Base-by-base conservation (phyloP, 2,113 vertebrate genomes). In the Andinoacara biseriatus region DNA sequence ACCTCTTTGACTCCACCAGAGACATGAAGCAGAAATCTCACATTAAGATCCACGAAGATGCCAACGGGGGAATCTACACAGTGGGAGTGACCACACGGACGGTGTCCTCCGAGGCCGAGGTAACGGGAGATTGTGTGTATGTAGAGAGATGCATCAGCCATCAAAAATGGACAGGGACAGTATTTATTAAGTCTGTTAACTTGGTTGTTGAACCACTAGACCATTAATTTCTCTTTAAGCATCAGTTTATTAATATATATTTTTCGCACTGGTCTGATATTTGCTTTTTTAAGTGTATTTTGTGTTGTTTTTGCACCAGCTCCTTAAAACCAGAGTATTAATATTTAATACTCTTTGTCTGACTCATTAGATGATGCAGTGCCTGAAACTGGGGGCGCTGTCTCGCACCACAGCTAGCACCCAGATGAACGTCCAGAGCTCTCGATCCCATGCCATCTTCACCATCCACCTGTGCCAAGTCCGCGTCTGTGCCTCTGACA, bases 351-450 rank as follows among this genome's bases (percentile, higher is more conserved):
- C 20, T 79, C 43, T 35, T 40, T 76, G 17, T 86, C 26, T 33
- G n/a, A 13, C 54, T 77, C 33, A 87, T n/a, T 80, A 99, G 98
- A 98, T 99, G 98, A 96, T 99, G 94, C 98, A 99, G 95, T 99
- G 98, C 92, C 90, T 99, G 93, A 99, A 99, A 93, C 88, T 99
- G 89, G 98, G 98, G 0, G 98, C 98, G 83, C 91, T 99, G 80
- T 99, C 96, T 63, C 97, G 98, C 69, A 99, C 97, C 85, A 99
- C 98, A 1, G 98, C 98, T 82, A 99, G 98, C 93, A 99, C 98
- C 11, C 98, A 99, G 95, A 99, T 99, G 98, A 99, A 99, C 3
- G 98, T 99, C 29, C 98, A 99, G 95, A 99, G 98, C 94, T 99
- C 98, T 1, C 96, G 98, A 3, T 99, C 98, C 0, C 98, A 99